These are phyloP conservation scores for Protosalanx chinensis DNA, from an alignment of 2,797 vertebrate genomes.

Conservation along the genomic window DNA sequence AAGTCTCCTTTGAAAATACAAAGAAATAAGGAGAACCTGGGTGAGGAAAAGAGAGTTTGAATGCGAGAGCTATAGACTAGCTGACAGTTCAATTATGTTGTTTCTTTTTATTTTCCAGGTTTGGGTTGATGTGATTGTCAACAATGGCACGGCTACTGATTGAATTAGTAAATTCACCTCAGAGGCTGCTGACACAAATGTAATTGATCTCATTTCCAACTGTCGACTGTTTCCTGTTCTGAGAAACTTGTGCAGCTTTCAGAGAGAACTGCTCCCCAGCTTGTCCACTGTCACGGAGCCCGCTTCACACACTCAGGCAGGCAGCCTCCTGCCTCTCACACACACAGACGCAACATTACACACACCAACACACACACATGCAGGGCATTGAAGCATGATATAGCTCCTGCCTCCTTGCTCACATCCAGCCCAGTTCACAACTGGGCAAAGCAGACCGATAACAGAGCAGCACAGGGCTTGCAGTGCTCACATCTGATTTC, in stretches of 20 bases:
- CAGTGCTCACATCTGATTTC: conserved; percentile 26
- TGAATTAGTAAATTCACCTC: conserved; percentile 47
- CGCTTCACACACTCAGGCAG: conserved; percentile 18
- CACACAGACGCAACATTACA: background rate
- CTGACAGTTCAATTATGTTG: conserved; percentile 47
- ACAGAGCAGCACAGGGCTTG: conserved; percentile 45
- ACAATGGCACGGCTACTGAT: conserved; percentile 19
- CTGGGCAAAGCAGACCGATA: conserved; percentile 37
- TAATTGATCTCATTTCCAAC: conserved; percentile 43
- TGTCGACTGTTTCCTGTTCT: conserved; percentile 30
- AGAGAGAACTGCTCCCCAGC: conserved; percentile 14
- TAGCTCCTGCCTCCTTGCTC: background rate
- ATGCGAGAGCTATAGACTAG: conserved; percentile 11
- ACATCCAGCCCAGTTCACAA: background rate
- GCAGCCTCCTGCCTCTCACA: background rate
- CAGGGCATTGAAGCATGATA: background rate
- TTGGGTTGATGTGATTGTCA: conserved; percentile 24
- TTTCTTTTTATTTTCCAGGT: conserved; percentile 25
- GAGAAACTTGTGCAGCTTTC: conserved; percentile 29
- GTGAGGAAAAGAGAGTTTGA: conserved; percentile 10
- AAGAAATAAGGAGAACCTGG: background rate
- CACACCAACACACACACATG: background rate
- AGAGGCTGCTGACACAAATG: conserved; percentile 37
- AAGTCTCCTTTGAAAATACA: conserved; percentile 8
- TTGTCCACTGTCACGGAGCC: conserved; percentile 50